Evolutionary conservation across 2,113 vertebrate genomes (phyloP), one percentile per base, ranked within the genome.

Genomic region (Pedionomus torquatus): DNA sequence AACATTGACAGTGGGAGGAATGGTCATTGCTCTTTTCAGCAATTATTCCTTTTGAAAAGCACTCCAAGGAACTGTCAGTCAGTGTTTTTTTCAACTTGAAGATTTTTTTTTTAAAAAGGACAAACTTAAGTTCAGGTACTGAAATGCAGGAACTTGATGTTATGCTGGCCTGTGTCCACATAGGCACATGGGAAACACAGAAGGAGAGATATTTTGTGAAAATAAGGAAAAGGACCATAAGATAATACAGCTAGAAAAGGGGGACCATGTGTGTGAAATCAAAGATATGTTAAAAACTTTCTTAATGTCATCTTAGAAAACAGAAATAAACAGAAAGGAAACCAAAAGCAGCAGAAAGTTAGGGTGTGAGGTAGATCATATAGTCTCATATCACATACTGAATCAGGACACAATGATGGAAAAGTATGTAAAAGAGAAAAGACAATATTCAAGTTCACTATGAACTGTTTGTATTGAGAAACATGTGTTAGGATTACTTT

Each of bases 241-340:
- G 15, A 12, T 14, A 79, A 21, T 5, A 43, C 4, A 48, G 48
- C 66, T 90, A 54, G 28, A 54, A 52, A 69, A 37, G 6, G 5
- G 15, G 6, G 2, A 28, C 11, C 0, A 0, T 57, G 23, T 7
- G 13, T 23, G 46, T 61, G 31, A 84, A 72, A 77, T 4, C 9
- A 83, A 71, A 80, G 5, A 7, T 20, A 33, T 4, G 5, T 65
- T 37, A 51, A 87, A 57, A 8, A 1, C 1, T 55, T 19, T 19
- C 55, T 35, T 52, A 11, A 39, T 51, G 10, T 55, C 4, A 51
- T 46, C 1, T 89, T 60, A 37, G 35, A 61, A 61, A 33, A 55
- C 23, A 78, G 21, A 82, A 64, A 69, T 33, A 55, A 82, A 46
- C 39, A 35, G 8, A 71, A 74, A 39, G 16, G 24, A 49, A 78